Evolutionary conservation across 2,888 invertebrate species (phyloP).

Genomic region (Euclidia mi): DNA sequence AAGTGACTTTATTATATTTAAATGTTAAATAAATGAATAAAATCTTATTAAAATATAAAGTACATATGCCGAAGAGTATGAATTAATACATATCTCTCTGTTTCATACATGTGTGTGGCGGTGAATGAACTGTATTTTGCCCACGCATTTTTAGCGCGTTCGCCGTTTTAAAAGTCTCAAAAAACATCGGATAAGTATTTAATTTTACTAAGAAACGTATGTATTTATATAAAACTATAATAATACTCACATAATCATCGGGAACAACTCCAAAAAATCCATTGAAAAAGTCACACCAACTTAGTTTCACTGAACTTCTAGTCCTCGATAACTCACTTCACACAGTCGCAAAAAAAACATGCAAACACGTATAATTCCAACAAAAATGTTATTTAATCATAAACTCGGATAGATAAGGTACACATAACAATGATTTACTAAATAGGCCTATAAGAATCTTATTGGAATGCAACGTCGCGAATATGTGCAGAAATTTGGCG

Average conservation of each 20-base stretch:
- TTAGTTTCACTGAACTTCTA: slow-evolving; percentile 45
- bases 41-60: slow-evolving; percentile 6
- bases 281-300: slow-evolving; percentile 49
- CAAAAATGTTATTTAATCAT: slow-evolving; percentile 65
- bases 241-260: slow-evolving; percentile 69
- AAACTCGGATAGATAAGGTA: slow-evolving; percentile 58
- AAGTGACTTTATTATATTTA: slow-evolving; percentile 5
- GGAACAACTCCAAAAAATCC: slow-evolving; percentile 58
- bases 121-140: slow-evolving; percentile 8
- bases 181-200: slow-evolving; percentile 14
- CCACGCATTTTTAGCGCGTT: slow-evolving; percentile 18
- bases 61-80: neutral
- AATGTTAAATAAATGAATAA: slow-evolving; percentile 12
- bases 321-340: slow-evolving; percentile 68
- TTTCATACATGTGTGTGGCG: neutral
- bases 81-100: slow-evolving; percentile 3
- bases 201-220: slow-evolving; percentile 18
- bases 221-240: slow-evolving; percentile 45
- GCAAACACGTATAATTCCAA: slow-evolving; percentile 50
- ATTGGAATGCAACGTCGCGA: slow-evolving; percentile 69
- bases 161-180: slow-evolving; percentile 18
- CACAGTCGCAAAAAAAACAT: slow-evolving; percentile 66
- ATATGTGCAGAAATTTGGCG: slow-evolving; percentile 81
- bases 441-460: slow-evolving; percentile 89
- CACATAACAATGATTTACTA: slow-evolving; percentile 61